A percentile compares a stretch with the other conserved stretches of the same genome.
Conservation (phyloP, 2,113 vertebrate genomes). For the Tupaia tana region DNA sequence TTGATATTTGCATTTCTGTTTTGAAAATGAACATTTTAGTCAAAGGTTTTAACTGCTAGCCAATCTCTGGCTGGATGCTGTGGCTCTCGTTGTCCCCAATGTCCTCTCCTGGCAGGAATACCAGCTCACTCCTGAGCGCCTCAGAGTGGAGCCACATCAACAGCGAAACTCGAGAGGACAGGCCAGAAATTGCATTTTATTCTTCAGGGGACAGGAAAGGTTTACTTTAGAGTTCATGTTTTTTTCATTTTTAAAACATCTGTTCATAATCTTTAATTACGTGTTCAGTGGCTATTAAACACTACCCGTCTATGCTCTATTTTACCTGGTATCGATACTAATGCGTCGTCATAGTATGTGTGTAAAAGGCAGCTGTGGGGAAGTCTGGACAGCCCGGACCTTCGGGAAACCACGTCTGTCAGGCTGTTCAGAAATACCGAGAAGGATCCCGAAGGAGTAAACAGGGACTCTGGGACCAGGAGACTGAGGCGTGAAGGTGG, state of each 20-base stretch:
- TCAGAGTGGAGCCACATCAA: neutral
- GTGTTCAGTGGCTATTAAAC: neutral
- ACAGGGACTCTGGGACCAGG: neutral
- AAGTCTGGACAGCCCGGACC: neutral
- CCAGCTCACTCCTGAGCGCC: neutral
- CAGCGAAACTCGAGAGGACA: neutral
- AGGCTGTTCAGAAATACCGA: neutral
- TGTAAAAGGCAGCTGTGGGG: neutral
- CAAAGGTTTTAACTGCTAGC: conserved; percentile 4
- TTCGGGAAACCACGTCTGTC: neutral
- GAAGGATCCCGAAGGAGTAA: neutral
- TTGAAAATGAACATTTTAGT: conserved; percentile 24
- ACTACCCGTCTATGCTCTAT: neutral
- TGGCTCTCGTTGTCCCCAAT: neutral
- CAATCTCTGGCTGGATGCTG: neutral
- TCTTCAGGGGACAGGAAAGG: neutral
- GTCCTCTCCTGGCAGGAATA: neutral
- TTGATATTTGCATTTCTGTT: conserved; percentile 11
- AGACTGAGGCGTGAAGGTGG: neutral
- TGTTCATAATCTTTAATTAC: neutral
- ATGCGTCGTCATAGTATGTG: conserved; percentile 16
- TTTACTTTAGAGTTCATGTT: neutral
- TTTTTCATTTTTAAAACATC: neutral
- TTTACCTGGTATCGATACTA: neutral
- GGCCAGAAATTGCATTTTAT: neutral